Evolutionary conservation across 2,797 vertebrate species (phyloP).

Genomic region (Pagetopsis macropterus): DNA sequence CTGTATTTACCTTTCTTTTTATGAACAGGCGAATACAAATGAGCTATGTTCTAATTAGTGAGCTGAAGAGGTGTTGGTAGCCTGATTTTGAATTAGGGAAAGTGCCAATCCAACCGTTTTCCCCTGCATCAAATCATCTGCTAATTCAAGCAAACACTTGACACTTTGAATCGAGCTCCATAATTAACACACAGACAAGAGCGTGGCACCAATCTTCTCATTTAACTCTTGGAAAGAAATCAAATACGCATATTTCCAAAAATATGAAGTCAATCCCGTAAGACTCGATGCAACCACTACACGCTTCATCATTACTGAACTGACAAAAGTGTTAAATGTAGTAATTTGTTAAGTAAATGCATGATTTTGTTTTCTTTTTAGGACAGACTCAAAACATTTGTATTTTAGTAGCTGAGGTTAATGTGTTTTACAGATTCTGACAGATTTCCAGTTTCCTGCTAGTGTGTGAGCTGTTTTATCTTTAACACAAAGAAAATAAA

Average conservation of each 20-base stretch:
- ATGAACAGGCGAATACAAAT: conserved; percentile 6
- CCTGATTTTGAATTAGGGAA: background rate
- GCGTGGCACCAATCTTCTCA: background rate
- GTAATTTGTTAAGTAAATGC: background rate
- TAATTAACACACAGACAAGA: background rate
- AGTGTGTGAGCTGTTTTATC: background rate
- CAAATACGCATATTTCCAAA: background rate
- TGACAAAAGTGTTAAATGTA: background rate
- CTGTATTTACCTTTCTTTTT: background rate
- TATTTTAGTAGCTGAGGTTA: background rate
- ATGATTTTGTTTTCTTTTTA: background rate
- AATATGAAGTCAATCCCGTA: background rate
- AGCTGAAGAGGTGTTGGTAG: conserved; percentile 2
- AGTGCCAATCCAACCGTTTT: background rate
- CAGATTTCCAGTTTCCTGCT: background rate
- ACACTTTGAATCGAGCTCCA: conserved; percentile 1
- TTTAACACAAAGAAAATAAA: background rate
- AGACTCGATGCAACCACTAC: background rate
- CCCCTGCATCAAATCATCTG: background rate
- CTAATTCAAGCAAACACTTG: conserved; percentile 8
- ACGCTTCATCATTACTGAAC: background rate
- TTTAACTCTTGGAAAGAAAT: background rate
- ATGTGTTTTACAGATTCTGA: background rate
- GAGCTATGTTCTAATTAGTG: conserved; percentile 8
- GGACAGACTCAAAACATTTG: background rate